Percentiles rank a stretch among this genome's conserved stretches.
Evolutionary conservation across 2,113 vertebrate species (phyloP).

Genomic region (Anolis sagrei): DNA sequence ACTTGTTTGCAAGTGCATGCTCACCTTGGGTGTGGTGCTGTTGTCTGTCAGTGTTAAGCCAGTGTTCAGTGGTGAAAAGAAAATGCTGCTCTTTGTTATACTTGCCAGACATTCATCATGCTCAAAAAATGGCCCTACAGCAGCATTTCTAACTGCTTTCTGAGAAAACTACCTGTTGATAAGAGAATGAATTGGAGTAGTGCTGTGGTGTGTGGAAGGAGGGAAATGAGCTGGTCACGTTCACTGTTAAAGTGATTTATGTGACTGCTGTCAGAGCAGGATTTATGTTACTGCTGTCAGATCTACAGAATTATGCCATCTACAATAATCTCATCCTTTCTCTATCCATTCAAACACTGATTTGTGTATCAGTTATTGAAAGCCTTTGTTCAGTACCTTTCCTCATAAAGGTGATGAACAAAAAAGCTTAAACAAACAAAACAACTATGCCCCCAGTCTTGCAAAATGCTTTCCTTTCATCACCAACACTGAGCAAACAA

Average conservation of each 20-base stretch:
- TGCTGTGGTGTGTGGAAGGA: no score
- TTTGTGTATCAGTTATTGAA: not conserved
- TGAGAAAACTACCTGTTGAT: slow-evolving; percentile 11
- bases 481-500: not conserved
- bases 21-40: slow-evolving; percentile 30
- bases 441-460: no score
- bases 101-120: slow-evolving; percentile 7
- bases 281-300: not conserved
- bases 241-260: not conserved
- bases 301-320: not conserved
- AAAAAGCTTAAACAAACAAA: not conserved
- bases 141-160: slow-evolving; percentile 7
- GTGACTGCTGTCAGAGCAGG: fast-evolving
- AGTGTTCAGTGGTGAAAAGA: slow-evolving; percentile 10
- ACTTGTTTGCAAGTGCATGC: slow-evolving; percentile 8
- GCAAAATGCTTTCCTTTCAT: no score
- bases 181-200: slow-evolving; percentile 15
- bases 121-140: not conserved
- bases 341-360: not conserved
- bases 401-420: not conserved
- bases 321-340: not conserved
- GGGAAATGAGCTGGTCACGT: not conserved
- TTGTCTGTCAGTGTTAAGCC: not conserved
- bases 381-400: not conserved
- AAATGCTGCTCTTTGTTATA: not conserved